Conservation (phyloP, 30 jellyfish, hydroid and myxozoan species). For the Morbakka virulenta region DNA sequence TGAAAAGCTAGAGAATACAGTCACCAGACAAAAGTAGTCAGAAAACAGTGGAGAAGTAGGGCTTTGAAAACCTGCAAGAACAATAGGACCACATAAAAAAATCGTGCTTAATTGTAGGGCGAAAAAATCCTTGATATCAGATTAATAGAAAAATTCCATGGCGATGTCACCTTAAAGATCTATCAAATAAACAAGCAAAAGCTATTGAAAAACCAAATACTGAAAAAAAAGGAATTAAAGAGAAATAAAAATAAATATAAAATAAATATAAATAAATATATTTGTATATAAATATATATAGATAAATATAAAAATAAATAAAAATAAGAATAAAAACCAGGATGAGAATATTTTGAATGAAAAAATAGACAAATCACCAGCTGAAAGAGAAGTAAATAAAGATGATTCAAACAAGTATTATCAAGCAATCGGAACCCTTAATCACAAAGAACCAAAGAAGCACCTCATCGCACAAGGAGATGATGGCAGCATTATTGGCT, state of each 20-base stretch:
- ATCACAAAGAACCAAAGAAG: slow-evolving; percentile 39
- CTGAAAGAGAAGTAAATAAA: slow-evolving; percentile 10
- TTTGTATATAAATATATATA: too few species aligned
- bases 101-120: slow-evolving; percentile 29
- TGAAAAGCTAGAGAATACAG: slow-evolving; percentile 24
- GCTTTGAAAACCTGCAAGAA: slow-evolving; percentile 6
- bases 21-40: slow-evolving; percentile 8
- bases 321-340: slow-evolving; percentile 9
- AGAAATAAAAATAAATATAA: slow-evolving; percentile 16
- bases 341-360: slow-evolving; percentile 15
- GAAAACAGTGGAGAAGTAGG: slow-evolving; percentile 9
- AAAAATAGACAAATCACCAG: not conserved
- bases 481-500: slow-evolving; percentile 59
- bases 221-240: slow-evolving; percentile 6
- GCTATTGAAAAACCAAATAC: not conserved
- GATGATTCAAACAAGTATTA: slow-evolving; percentile 43
- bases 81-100: too few species aligned
- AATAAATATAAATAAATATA: slow-evolving; percentile 12
- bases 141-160: slow-evolving; percentile 14
- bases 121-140: too few species aligned
- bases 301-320: too few species aligned
- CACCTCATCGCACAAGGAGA: slow-evolving; percentile 66
- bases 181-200: slow-evolving; percentile 10
- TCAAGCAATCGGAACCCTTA: slow-evolving; percentile 54
- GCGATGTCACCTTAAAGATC: slow-evolving; percentile 18